These are phyloP conservation scores for Semotilus atromaculatus DNA, from an alignment of 2,797 vertebrate genomes.

Conservation along the genomic window DNA sequence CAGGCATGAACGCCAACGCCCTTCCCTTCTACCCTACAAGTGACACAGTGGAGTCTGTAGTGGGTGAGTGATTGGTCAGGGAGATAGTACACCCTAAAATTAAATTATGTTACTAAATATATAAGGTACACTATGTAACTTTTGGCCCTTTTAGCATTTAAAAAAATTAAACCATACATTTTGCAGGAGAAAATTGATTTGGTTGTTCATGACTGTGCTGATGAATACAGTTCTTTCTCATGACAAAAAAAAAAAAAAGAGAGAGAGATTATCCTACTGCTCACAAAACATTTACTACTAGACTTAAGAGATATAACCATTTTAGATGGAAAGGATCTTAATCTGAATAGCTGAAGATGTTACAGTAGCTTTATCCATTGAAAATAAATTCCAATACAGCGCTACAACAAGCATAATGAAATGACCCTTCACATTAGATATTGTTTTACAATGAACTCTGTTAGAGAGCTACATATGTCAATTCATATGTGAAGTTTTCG, in stretches of 20 bases:
- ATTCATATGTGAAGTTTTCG: too few species aligned
- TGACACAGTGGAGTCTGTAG: conserved; percentile 97
- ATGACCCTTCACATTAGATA: too few species aligned
- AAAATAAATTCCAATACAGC: too few species aligned
- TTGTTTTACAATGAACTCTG: too few species aligned
- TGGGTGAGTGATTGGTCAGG: conserved; percentile 80
- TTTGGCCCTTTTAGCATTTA: not conserved
- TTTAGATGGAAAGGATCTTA: not conserved
- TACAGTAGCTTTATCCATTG: not conserved
- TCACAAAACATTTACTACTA: too few species aligned
- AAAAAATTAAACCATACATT: not conserved
- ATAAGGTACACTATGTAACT: not conserved
- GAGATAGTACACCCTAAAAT: not conserved
- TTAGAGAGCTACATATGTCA: too few species aligned
- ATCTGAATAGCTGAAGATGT: not conserved
- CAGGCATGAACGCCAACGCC: conserved; percentile 98
- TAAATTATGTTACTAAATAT: not conserved
- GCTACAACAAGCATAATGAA: too few species aligned
- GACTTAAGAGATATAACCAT: not conserved
- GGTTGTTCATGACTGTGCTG: not conserved
- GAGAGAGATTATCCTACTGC: not conserved
- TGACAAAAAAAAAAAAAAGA: not conserved
- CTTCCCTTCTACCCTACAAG: conserved; percentile 98
- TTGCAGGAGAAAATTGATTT: too few species aligned
- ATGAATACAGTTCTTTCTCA: not conserved